Evolutionary conservation across 2,888 invertebrate genomes (phyloP).

Genomic region (Chamaedrilus cognettii): DNA sequence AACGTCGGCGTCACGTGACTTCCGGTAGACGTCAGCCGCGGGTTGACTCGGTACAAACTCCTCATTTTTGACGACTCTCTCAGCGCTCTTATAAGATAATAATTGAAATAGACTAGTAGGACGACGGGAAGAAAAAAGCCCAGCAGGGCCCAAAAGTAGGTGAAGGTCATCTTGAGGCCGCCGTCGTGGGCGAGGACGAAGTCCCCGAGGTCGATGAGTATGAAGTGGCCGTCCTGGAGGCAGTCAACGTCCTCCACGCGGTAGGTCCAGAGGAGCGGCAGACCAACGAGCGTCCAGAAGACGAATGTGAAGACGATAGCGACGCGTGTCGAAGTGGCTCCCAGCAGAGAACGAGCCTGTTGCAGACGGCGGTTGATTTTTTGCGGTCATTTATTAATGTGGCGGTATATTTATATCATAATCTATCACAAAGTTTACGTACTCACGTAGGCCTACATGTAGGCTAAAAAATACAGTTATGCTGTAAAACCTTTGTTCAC

Average conservation of each 20-base stretch:
- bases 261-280: slow-evolving; percentile 30
- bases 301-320: slow-evolving; percentile 40
- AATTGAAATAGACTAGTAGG: slow-evolving; percentile 50
- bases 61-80: slow-evolving; percentile 24
- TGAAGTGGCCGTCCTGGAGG: not conserved
- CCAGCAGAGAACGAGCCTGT: slow-evolving; percentile 66
- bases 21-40: slow-evolving; percentile 49
- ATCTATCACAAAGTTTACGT: too few species aligned
- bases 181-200: slow-evolving; percentile 20
- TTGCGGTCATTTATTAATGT: too few species aligned
- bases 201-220: slow-evolving; percentile 26
- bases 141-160: slow-evolving; percentile 45
- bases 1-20: slow-evolving; percentile 52
- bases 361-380: too few species aligned
- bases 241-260: slow-evolving; percentile 16
- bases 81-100: slow-evolving; percentile 44
- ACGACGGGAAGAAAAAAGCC: slow-evolving; percentile 52
- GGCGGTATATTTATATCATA: too few species aligned
- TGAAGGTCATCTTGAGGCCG: slow-evolving; percentile 7
- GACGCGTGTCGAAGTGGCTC: slow-evolving; percentile 45
- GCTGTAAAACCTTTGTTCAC: too few species aligned
- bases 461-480: too few species aligned
- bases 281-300: slow-evolving; percentile 19
- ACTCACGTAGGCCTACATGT: too few species aligned
- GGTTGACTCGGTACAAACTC: slow-evolving; percentile 31